These are phyloP conservation scores for Lordiphosa clarofinis DNA, from an alignment of 1,140 invertebrate species.

Conservation along the genomic window DNA sequence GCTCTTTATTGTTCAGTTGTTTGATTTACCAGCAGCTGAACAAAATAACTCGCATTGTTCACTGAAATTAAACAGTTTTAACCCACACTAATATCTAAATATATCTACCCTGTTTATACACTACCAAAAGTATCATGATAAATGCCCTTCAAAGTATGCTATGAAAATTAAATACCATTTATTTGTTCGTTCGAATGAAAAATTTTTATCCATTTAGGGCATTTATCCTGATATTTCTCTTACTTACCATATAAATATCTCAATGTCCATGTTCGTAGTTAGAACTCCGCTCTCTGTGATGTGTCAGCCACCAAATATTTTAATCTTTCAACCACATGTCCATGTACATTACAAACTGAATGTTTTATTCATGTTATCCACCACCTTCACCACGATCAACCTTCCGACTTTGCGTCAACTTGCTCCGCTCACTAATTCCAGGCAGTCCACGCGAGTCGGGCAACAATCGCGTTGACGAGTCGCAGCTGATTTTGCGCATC, in stretches of 20 bases:
- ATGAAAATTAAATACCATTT: too few relatives aligned
- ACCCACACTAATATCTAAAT: too few relatives aligned
- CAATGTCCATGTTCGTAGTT: constrained; percentile 63
- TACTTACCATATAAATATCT: constrained; percentile 35
- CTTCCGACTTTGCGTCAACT: constrained; percentile 40
- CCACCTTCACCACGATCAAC: constrained; percentile 19
- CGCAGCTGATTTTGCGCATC: constrained; percentile 93
- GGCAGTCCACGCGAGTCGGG: constrained; percentile 71
- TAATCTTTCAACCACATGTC: constrained; percentile 36
- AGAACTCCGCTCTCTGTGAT: constrained; percentile 43
- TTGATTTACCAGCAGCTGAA: too few relatives aligned
- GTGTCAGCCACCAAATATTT: constrained; percentile 20
- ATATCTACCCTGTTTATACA: too few relatives aligned
- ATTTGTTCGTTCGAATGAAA: too few relatives aligned
- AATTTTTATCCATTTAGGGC: too few relatives aligned
- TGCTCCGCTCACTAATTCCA: constrained; percentile 64
- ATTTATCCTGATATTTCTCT: too few relatives aligned
- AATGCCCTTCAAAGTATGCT: too few relatives aligned
- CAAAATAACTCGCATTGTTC: too few relatives aligned
- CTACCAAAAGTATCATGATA: too few relatives aligned
- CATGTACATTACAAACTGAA: constrained; percentile 60
- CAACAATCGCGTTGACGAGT: constrained; percentile 89
- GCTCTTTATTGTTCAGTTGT: too few relatives aligned
- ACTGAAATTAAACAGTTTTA: too few relatives aligned
- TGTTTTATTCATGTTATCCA: constrained; percentile 40